A percentile compares a stretch with the other conserved stretches of the same genome.
Conservation (phyloP, 1,140 invertebrate species). For the Leptinotarsa texana region DNA sequence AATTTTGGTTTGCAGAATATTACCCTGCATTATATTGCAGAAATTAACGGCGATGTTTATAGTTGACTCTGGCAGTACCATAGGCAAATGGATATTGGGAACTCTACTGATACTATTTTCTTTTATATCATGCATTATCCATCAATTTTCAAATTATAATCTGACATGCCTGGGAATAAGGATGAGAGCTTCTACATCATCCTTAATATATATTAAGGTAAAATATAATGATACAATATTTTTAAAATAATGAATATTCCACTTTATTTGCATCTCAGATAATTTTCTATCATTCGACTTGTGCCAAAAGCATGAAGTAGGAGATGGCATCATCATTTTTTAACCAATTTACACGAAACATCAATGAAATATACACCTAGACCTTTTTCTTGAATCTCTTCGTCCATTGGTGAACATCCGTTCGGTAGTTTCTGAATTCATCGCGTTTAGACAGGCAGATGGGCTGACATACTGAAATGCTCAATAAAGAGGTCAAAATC, state of each 20-base stretch:
- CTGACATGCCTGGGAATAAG: conserved; percentile 62
- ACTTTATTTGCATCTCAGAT: neutral
- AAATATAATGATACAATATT: neutral
- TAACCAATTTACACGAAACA: no score
- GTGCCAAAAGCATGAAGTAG: no score
- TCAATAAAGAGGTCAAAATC: no score
- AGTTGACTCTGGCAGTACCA: neutral
- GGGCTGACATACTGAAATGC: no score
- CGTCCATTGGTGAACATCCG: no score
- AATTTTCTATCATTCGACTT: neutral
- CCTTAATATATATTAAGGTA: conserved; percentile 67
- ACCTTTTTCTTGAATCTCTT: no score
- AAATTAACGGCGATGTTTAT: neutral
- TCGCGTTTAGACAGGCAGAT: no score
- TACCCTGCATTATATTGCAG: neutral
- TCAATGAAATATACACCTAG: no score
- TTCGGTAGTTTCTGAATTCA: no score
- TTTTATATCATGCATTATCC: conserved; percentile 28
- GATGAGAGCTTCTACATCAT: conserved; percentile 61
- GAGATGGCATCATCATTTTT: no score
- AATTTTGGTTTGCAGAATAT: neutral
- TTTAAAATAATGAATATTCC: no score
- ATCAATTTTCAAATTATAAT: conserved; percentile 54
- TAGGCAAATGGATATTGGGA: neutral
- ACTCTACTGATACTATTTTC: conserved; percentile 30